phyloP scores from a whole-genome alignment of 2,888 invertebrate species.

The Diarsia rubi region DNA sequence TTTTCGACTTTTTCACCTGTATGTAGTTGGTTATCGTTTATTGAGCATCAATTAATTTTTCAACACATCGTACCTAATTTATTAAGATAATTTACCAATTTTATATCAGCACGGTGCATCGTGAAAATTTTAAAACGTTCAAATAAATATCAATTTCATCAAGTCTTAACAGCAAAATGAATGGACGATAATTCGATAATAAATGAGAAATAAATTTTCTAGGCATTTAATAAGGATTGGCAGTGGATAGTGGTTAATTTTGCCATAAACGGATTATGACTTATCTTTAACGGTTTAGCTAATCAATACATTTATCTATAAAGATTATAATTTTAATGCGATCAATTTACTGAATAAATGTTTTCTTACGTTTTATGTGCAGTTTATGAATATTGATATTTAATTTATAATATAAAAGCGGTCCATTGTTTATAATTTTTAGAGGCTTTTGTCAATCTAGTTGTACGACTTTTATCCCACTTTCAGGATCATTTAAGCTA shows the following conservation, averaged over 20 bases:
- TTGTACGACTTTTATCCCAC: background rate
- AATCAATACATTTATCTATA: slow-evolving; percentile 39
- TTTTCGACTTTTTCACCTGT: slow-evolving; percentile 11
- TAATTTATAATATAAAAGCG: too few species aligned
- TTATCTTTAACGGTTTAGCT: slow-evolving; percentile 44
- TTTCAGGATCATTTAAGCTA: background rate
- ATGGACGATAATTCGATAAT: slow-evolving; percentile 15
- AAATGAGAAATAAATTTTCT: slow-evolving; percentile 32
- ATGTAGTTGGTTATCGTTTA: slow-evolving; percentile 2
- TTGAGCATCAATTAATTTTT: slow-evolving; percentile 22
- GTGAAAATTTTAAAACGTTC: slow-evolving; percentile 7
- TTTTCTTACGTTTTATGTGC: slow-evolving; percentile 29
- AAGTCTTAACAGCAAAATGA: background rate
- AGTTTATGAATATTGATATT: slow-evolving; percentile 39
- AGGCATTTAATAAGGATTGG: slow-evolving; percentile 27
- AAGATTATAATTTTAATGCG: slow-evolving; percentile 36
- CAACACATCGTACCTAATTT: background rate
- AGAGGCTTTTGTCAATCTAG: too few species aligned
- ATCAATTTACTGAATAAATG: slow-evolving; percentile 29
- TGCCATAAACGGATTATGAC: slow-evolving; percentile 34
- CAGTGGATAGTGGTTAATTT: slow-evolving; percentile 4
- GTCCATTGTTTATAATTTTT: too few species aligned
- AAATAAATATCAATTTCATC: slow-evolving; percentile 7
- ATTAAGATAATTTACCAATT: background rate
- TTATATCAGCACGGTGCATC: slow-evolving; percentile 4